A percentile compares a stretch with the other conserved stretches of the same genome.
phyloP scores from a whole-genome alignment of 2,888 invertebrate genomes.

The Epirrhoe alternata region DNA sequence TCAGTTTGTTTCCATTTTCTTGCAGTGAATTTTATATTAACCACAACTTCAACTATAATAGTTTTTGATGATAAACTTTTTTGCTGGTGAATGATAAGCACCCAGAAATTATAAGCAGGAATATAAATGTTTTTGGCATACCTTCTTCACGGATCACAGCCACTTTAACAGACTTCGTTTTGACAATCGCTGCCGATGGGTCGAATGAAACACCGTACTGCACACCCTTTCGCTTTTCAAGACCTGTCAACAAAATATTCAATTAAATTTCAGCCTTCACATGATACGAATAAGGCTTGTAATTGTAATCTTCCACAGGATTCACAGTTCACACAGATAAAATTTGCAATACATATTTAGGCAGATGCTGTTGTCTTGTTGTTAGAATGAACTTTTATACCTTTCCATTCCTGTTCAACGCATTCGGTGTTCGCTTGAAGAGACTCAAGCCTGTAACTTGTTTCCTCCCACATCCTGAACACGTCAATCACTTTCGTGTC shows the following conservation, averaged over 20 bases:
- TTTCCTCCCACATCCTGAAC: slow-evolving; percentile 97
- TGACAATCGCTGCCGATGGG: slow-evolving; percentile 83
- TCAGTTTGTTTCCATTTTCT: too few relatives aligned
- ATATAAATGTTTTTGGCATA: slow-evolving; percentile 25
- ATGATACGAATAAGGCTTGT: slow-evolving; percentile 17
- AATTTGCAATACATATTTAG: too few relatives aligned
- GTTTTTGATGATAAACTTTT: too few relatives aligned
- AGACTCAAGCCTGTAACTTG: slow-evolving; percentile 95
- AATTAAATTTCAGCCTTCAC: background rate
- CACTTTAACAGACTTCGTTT: slow-evolving; percentile 86
- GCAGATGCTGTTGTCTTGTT: too few relatives aligned
- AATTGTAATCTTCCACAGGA: background rate
- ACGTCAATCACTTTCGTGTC: slow-evolving; percentile 87
- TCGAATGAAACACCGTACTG: slow-evolving; percentile 90
- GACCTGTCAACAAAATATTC: slow-evolving; percentile 61
- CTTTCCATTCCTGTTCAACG: slow-evolving; percentile 91
- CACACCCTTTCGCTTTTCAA: slow-evolving; percentile 89
- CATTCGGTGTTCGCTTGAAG: slow-evolving; percentile 93
- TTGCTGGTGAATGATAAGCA: too few relatives aligned
- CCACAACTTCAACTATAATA: too few relatives aligned
- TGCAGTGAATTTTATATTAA: too few relatives aligned
- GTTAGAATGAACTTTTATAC: slow-evolving; percentile 52
- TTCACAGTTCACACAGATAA: too few relatives aligned
- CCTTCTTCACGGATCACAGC: slow-evolving; percentile 98
- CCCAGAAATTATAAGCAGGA: too few relatives aligned